Evolutionary conservation across 2,113 vertebrate species (phyloP).

Genomic region (Lepidiolamprologus cunningtoni): DNA sequence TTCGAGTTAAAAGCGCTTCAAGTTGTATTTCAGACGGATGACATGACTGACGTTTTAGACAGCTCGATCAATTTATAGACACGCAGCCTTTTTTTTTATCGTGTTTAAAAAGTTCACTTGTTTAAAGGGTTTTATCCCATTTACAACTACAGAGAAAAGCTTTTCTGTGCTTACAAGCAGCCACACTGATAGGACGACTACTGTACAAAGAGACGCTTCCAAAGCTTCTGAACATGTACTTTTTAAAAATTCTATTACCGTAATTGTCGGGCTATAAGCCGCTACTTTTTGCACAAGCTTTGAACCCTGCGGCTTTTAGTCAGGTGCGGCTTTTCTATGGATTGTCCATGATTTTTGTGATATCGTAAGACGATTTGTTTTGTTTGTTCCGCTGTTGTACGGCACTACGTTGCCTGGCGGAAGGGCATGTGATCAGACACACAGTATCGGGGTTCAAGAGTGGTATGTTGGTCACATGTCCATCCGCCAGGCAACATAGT

Average conservation of each 20-base stretch:
- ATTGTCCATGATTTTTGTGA: too few relatives aligned
- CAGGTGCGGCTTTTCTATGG: too few relatives aligned
- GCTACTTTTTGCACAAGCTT: too few relatives aligned
- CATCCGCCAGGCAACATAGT: too few relatives aligned
- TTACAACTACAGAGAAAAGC: background rate
- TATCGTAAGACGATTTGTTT: too few relatives aligned
- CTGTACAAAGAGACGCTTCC: fast-evolving
- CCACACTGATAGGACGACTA: background rate
- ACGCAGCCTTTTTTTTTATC: background rate
- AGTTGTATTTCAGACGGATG: background rate
- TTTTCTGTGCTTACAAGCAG: background rate
- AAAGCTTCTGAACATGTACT: background rate
- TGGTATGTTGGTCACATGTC: too few relatives aligned
- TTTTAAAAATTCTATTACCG: background rate
- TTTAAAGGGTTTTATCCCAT: background rate
- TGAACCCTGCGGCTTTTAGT: too few relatives aligned
- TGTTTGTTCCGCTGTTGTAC: too few relatives aligned
- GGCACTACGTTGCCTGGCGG: too few relatives aligned
- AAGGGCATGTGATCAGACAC: fast-evolving
- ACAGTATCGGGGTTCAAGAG: too few relatives aligned
- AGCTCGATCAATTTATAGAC: background rate
- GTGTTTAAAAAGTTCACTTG: background rate
- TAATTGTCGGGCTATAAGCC: too few relatives aligned
- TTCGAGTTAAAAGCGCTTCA: background rate
- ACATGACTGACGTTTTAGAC: background rate